Percentiles rank a stretch among this genome's conserved stretches.
These are phyloP conservation scores for Sminthopsis crassicaudata DNA, from an alignment of 2,113 vertebrate genomes.

Conservation along the genomic window DNA sequence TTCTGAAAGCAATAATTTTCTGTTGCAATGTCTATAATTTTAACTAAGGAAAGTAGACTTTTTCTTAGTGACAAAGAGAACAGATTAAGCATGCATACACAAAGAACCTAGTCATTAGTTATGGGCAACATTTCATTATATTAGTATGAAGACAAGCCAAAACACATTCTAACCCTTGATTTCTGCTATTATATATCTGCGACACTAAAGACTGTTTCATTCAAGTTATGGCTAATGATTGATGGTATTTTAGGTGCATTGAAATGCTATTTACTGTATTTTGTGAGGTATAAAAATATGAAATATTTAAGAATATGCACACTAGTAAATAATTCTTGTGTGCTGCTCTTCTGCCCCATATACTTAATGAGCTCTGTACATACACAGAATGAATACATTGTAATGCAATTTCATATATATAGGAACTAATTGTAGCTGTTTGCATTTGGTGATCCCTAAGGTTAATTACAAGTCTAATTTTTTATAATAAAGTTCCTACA, in stretches of 20 bases:
- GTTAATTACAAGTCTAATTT: background rate
- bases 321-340: background rate
- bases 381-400: background rate
- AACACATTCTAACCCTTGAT: background rate
- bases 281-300: background rate
- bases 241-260: background rate
- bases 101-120: constrained; percentile 31
- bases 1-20: constrained; percentile 48
- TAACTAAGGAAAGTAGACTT: background rate
- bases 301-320: background rate
- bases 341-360: background rate
- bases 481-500: background rate
- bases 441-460: background rate
- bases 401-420: background rate
- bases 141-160: constrained; percentile 13
- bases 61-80: background rate
- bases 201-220: background rate
- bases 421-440: background rate
- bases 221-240: background rate
- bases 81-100: constrained; percentile 7
- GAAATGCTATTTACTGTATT: background rate
- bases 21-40: constrained; percentile 42
- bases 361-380: background rate
- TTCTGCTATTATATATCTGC: background rate
- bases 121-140: constrained; percentile 25